Evolutionary conservation across 2,797 vertebrate species (phyloP).

Genomic region (Pseudopleuronectes americanus): DNA sequence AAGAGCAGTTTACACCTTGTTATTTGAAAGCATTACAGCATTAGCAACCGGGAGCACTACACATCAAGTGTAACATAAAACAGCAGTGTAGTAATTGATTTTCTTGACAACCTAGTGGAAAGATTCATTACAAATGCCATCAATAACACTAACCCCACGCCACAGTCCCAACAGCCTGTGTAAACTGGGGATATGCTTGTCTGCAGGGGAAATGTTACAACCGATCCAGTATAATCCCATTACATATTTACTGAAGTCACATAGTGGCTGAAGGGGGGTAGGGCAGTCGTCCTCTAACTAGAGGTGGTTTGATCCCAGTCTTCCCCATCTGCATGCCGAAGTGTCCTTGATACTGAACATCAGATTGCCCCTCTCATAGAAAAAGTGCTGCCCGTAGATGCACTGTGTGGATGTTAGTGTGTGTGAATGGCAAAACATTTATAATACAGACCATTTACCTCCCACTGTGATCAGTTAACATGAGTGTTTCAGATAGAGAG

Average conservation of each 20-base stretch:
- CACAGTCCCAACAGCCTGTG: slow-evolving; percentile 5
- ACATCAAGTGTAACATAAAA: slow-evolving; percentile 45
- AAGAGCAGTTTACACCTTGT: background rate
- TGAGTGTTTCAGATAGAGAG: background rate
- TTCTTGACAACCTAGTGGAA: slow-evolving; percentile 33
- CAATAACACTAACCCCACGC: slow-evolving; percentile 38
- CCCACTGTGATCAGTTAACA: slow-evolving; percentile 2
- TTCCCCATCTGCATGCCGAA: too few relatives aligned
- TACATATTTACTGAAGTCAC: slow-evolving; percentile 6
- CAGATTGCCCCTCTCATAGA: too few relatives aligned
- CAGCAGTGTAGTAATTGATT: slow-evolving; percentile 44
- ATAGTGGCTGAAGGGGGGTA: background rate
- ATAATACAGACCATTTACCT: background rate
- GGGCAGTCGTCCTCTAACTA: background rate
- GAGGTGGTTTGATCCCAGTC: too few relatives aligned
- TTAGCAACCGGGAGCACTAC: slow-evolving; percentile 1
- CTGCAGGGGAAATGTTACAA: background rate
- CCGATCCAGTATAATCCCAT: slow-evolving; percentile 12
- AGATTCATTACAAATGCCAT: slow-evolving; percentile 43
- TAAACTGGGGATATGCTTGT: background rate
- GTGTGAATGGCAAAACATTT: too few relatives aligned
- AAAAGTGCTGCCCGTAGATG: too few relatives aligned
- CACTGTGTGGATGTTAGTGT: too few relatives aligned
- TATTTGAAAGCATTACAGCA: slow-evolving; percentile 14
- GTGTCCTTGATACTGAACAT: too few relatives aligned